Base-by-base conservation (phyloP, 1,140 invertebrate species). In the Tetranychus urticae region DNA sequence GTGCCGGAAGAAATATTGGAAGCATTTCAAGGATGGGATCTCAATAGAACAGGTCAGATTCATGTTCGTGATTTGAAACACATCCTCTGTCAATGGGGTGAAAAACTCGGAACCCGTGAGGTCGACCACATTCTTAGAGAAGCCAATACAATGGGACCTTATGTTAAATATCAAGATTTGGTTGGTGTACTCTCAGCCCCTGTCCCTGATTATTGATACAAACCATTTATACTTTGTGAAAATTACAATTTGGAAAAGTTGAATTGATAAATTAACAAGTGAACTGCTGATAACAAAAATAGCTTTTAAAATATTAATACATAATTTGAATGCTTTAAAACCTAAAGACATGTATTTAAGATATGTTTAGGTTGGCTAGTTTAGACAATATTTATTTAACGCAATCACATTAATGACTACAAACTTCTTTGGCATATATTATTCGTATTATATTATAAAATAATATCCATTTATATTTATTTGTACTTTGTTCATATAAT, bases 91-190 rank as follows among this genome's bases (percentile, higher is more conserved):
- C 81, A 83, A 62, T 92, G 89, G 84, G 90, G 90, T 39, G 90
- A 94, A 74, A 83, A 83, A 65, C 75, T 96, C 23, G 88, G 83
- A 33, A 77, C 79, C n/a, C 82, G 85, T 72, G 89, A 94, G 80
- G 86, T 94, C 46, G 88, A 94, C 67, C 84, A 88, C 61, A 86
- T 94, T 60, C 91, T 93, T 68, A 76, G 86, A 23, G 91, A 96
- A 72, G 87, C 88, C 0, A 90, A 91, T 71, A 84, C 93, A 5
- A 84, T 81, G 68, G 86, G 85, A 23, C 8, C 33, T 7, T 79
- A 81, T 12, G 82, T 94, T 0, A 82, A 82, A 48, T 94, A 94
- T 70, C 82, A 88, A 68, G 87, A 92, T 69, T 92, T 96, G 73
- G 82, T 93, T 0, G 88, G 89, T 71, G 88, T 91, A 67, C 82